Evolutionary conservation across 2,797 vertebrate species (phyloP), one percentile per base, ranked within the genome.

Genomic region (Mustela erminea): DNA sequence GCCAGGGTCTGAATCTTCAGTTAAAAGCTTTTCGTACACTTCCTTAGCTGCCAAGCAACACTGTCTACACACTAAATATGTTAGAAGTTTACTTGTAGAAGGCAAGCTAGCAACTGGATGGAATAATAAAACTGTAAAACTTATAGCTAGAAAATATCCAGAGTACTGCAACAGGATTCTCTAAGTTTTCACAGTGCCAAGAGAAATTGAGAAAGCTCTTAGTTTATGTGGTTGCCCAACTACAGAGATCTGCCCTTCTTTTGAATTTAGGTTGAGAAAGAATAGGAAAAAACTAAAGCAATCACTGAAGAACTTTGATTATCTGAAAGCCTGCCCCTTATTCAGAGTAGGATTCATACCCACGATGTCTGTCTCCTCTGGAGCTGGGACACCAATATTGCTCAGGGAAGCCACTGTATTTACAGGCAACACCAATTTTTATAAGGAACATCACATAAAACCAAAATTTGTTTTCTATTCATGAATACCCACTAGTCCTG

Each of bases 81-180:
- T 66, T 56, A 93, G 41, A 86, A 74, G n/a, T 90, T 52, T 52
- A 82, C 74, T 35, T 81, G 62, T 43, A 78, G 25, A 91, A 87
- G 68, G 60, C 18, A 68, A 78, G 49, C 20, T 74, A 87, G 74
- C 52, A 49, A 54, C 21, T 80, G 70, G 83, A 58, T 58, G 12
- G 43, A 72, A 91, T 82, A 74, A 70, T 72, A 74, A 41, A 68
- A 58, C 54, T 43, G 83, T 68, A 41, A 38, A 75, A 93, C 84
- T 38, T 80, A 74, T 12, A 94, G 32, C 10, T 82, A 75, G 56
- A 81, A 94, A 90, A 70, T 82, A 88, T 62, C 35, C 43, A 92
- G 29, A 46, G 84, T 91, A 70, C 32, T 29, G 58, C 21, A 49
- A 38, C 18, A 75, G 13, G 64, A 35, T 13, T 83, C 25, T 64